Conservation (phyloP, 2,797 vertebrate genomes). For the Podargus strigoides region DNA sequence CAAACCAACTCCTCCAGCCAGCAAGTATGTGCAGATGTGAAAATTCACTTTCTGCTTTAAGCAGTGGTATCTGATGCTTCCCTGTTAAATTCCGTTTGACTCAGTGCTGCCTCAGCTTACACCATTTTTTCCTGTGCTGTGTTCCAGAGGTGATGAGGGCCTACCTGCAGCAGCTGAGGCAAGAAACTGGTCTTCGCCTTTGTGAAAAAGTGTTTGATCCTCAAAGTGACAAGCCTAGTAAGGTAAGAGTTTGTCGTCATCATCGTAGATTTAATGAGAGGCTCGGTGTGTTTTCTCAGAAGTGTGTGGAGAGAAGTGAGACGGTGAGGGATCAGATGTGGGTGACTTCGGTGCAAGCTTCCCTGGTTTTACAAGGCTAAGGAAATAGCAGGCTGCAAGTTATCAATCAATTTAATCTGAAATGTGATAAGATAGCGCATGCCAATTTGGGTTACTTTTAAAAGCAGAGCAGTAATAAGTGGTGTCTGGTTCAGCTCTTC, state of each 20-base stretch:
- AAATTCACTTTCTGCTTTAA: not conserved
- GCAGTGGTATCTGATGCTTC: not conserved
- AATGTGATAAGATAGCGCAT: not conserved
- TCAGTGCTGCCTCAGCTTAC: not conserved
- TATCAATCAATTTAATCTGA: not conserved
- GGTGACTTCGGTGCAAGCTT: not conserved
- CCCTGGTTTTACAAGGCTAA: not conserved
- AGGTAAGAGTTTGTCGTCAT: constrained; percentile 75
- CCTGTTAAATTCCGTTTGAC: not conserved
- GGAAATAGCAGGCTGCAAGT: not conserved
- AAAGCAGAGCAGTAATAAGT: not conserved
- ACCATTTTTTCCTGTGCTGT: not conserved
- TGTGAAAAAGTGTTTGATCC: constrained; percentile 98
- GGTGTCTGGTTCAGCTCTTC: not conserved
- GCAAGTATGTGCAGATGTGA: not conserved
- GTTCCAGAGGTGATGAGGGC: constrained; percentile 90
- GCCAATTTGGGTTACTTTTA: not conserved
- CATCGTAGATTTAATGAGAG: not conserved
- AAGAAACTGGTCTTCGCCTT: constrained; percentile 93
- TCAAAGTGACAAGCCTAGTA: constrained; percentile 97
- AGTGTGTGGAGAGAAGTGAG: not conserved
- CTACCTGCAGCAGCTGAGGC: constrained; percentile 94
- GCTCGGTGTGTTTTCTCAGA: not conserved
- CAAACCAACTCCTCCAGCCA: not conserved
- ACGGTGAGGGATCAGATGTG: not conserved